Conservation (phyloP, 2,113 vertebrate species). For the Calidris pugnax region DNA sequence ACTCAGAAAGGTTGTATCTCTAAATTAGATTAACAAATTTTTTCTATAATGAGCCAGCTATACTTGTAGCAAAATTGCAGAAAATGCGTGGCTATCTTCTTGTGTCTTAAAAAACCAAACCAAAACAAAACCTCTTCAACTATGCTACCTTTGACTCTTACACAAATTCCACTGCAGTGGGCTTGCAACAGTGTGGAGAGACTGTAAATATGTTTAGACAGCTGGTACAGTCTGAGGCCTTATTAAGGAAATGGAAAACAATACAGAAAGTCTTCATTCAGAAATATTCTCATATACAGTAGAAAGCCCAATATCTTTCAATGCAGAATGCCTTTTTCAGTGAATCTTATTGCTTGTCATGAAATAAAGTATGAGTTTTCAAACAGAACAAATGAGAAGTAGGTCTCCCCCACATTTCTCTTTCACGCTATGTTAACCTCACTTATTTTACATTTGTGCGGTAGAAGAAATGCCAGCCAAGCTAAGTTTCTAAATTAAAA, state of each 20-base stretch:
- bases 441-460: conserved; percentile 28
- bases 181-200: neutral
- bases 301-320: neutral
- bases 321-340: neutral
- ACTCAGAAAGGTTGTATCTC: neutral
- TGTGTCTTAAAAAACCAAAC: neutral
- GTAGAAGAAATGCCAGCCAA: conserved; percentile 59
- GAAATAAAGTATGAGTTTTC: conserved; percentile 44
- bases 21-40: neutral
- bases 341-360: neutral
- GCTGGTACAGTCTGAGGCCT: conserved; percentile 39
- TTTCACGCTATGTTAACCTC: neutral
- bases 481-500: conserved; percentile 67
- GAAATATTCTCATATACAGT: neutral
- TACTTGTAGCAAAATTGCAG: neutral
- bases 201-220: conserved; percentile 53
- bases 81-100: neutral
- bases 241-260: conserved; percentile 26
- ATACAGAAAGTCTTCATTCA: conserved; percentile 12
- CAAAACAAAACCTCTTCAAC: neutral
- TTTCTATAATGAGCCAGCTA: neutral
- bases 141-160: conserved; percentile 32
- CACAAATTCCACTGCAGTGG: neutral
- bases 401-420: neutral
- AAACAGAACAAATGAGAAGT: conserved; percentile 41